Evolutionary conservation across 1,140 invertebrate genomes (phyloP), one percentile per base, ranked within the genome.

Genomic region (Lordiphosa mommai): DNA sequence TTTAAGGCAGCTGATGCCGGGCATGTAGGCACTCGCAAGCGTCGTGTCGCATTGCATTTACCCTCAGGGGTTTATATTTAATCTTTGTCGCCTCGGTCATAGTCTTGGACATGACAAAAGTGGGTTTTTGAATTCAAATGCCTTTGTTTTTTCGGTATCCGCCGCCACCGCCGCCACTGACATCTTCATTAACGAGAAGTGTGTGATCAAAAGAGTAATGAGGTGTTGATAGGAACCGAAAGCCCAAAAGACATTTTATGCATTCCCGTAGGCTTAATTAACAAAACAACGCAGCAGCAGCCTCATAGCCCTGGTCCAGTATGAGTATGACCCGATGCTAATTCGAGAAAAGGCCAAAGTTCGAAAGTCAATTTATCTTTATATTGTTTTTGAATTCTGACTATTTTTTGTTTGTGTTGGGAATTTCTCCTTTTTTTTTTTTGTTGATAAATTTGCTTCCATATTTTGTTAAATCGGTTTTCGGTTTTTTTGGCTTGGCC

Each of bases 161-260:
- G 63, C 68, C 33, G 58, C 73, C 40, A 63, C 68, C 33, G 58
- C 73, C 46, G 66, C 51, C 30, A 51, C 60, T 85, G 79, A 85
- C 79, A 85, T 80, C 80, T 85, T 79, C 80, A 85, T 85, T 86
- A 85, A 85, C 79, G 79, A 85, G 72, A 79, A 76, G 64, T 63
- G 77, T 85, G 67, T 47, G 77, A 86, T 87, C 79, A 76, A 73
- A 73, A 82, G 85, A 87, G 85, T 87, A 87, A 87, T 87, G 85
- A 87, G 79, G 85, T 87, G 85, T 87, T 87, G 85, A 87, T 87
- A 87, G 74, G 79, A 73, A 27, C 61, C 61, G 20, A 47, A 63
- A 66, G 70, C 56, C 61, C 47, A 53, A 36, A 36, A 50, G 68
- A 50, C 53, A 46, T 50, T 60, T 49, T 60, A 65, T 72, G 60